These are phyloP conservation scores for Cephus sareptanus DNA, from an alignment of 2,888 invertebrate genomes.

Conservation along the genomic window DNA sequence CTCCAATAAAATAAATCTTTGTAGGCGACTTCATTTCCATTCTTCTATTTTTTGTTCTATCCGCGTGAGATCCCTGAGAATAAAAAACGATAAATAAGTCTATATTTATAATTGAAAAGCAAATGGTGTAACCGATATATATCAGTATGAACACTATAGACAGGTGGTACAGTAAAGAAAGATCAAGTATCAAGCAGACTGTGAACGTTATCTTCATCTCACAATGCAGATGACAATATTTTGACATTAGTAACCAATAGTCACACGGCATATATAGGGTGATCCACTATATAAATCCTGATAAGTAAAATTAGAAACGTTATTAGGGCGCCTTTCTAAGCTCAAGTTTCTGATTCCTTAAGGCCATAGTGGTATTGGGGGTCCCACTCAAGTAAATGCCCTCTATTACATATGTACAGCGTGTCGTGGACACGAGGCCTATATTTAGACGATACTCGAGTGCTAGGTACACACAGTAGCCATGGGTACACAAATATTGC, in stretches of 20 bases:
- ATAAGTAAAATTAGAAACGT: background rate
- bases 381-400: slow-evolving; percentile 3
- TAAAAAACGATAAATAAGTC: background rate
- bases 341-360: background rate
- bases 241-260: background rate
- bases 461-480: slow-evolving; percentile 6
- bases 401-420: slow-evolving; percentile 38
- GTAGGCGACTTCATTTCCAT: background rate
- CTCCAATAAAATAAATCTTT: background rate
- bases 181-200: background rate
- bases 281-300: background rate
- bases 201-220: background rate
- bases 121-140: background rate
- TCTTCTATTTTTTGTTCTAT: background rate
- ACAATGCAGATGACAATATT: background rate
- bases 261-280: background rate
- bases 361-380: background rate
- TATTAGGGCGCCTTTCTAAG: background rate
- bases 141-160: background rate
- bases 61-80: background rate
- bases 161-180: background rate
- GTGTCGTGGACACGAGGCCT: slow-evolving; percentile 30
- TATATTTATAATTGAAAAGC: background rate
- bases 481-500: background rate
- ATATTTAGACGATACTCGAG: slow-evolving; percentile 39